A percentile compares a stretch with the other conserved stretches of the same genome.
Conservation (phyloP, 2,113 vertebrate genomes). For the Mormyrus lacerda region DNA sequence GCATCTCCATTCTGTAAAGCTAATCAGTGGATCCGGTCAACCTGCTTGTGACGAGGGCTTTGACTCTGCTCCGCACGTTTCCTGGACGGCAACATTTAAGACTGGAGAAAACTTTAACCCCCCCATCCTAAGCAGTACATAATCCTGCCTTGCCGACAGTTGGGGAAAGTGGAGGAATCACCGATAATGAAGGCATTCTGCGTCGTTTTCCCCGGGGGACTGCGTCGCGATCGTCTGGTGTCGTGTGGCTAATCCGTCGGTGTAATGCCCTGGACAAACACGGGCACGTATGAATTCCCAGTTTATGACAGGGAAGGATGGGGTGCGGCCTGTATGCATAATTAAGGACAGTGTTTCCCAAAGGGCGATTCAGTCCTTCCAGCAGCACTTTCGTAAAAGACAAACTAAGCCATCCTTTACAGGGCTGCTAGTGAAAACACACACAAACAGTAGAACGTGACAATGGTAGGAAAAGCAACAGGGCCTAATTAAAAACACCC, state of each 20-base stretch:
- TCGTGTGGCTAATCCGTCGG: constrained; percentile 61
- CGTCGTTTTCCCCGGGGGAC: constrained; percentile 25
- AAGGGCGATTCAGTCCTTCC: constrained; percentile 28
- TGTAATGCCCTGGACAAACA: constrained; percentile 56
- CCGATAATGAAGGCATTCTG: not conserved
- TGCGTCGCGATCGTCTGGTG: constrained; percentile 49
- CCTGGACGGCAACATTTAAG: not conserved
- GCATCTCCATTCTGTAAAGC: not conserved
- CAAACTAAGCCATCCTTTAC: not conserved
- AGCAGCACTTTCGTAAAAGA: not conserved
- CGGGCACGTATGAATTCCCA: constrained; percentile 43
- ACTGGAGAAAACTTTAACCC: not conserved
- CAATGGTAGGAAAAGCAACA: not conserved
- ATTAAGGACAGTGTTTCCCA: constrained; percentile 59
- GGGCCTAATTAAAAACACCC: not conserved
- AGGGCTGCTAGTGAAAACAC: not conserved
- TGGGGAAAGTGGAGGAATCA: not conserved
- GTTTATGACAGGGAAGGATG: constrained; percentile 46
- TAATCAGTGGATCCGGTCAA: not conserved
- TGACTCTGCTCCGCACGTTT: not conserved
- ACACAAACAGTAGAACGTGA: not conserved
- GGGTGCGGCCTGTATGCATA: constrained; percentile 47
- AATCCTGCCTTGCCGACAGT: not conserved
- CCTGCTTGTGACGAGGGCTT: not conserved
- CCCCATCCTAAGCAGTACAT: not conserved